Evolutionary conservation across 1,140 invertebrate genomes (phyloP), one percentile per base, ranked within the genome.

Genomic region (Drosophila cardini): DNA sequence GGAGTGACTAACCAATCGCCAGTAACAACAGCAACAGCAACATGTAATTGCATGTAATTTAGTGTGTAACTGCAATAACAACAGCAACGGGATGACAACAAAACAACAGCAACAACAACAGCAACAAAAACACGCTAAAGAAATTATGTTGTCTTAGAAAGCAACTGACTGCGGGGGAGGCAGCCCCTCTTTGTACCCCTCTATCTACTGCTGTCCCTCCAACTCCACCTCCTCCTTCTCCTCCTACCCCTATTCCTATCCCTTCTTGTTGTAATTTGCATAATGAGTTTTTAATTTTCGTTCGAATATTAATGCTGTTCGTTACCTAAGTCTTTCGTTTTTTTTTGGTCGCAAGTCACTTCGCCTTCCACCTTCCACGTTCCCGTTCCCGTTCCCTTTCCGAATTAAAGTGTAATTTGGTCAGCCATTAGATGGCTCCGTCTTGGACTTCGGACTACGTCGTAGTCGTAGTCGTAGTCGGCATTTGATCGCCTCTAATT

Each of bases 11-110:
- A 42, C 58, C 80, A 82, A 63, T 72, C 77, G 43, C 67, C 36
- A 72, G 63, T 21, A 67, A 43, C 48, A 58, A 30, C 65, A 55
- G 26, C 56, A 58, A 50, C 56, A 69, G 50, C 48, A 56, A 65
- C 63, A 82, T 86, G 86, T 90, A 90, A 90, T 90, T 90, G 81
- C 77, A 78, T 90, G 87, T 83, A 90, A 90, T 90, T 90, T 90
- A 80, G 87, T 87, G 79, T 89, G 84, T 89, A 90, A 90, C 79
- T 82, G 42, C 42, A 69, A 72, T 60, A 56, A 40, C 40, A 34
- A 60, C 76, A 84, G 67, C 60, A 64, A 67, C 52, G 50, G 85
- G 69, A 80, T 84, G 80, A 84, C 80, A 85, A 86, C 46, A 50
- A 26, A 26, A 26, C 21, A 26, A 9, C 74, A 75, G 81, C 80